phyloP scores from a whole-genome alignment of 1,140 invertebrate species.

The Idris sp. region DNA sequence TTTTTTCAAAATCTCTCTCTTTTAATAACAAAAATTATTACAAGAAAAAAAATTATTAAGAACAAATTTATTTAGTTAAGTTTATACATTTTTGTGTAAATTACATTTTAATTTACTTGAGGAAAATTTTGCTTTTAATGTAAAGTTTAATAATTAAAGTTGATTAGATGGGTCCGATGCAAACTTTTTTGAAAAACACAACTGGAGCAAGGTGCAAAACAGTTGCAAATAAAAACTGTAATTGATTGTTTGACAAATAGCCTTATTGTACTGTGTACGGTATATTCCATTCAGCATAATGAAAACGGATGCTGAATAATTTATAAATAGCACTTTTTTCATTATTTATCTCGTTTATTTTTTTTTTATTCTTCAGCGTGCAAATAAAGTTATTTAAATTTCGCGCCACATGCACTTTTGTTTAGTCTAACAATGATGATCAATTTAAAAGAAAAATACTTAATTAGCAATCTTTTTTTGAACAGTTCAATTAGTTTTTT shows the following conservation, averaged over 20 bases:
- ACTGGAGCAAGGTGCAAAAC: conserved; percentile 46
- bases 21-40: not conserved
- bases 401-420: conserved; percentile 3
- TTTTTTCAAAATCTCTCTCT: no score
- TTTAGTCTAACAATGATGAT: not conserved
- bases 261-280: conserved; percentile 13
- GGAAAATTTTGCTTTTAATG: no score
- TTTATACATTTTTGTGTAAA: no score
- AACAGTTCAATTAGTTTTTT: no score
- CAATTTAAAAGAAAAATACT: no score
- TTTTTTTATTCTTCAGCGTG: not conserved
- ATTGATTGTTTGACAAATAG: conserved; percentile 39
- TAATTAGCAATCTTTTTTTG: no score
- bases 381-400: conserved; percentile 18
- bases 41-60: no score
- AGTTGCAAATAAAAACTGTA: conserved; percentile 20
- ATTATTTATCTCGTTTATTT: conserved; percentile 8
- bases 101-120: no score
- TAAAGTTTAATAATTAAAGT: no score
- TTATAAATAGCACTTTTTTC: conserved; percentile 34
- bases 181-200: conserved; percentile 5
- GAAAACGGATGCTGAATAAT: conserved; percentile 26
- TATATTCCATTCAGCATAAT: conserved; percentile 27
- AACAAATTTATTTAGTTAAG: no score
- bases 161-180: no score